Evolutionary conservation across 2,888 invertebrate species (phyloP).

Genomic region (Stomorhina lunata): DNA sequence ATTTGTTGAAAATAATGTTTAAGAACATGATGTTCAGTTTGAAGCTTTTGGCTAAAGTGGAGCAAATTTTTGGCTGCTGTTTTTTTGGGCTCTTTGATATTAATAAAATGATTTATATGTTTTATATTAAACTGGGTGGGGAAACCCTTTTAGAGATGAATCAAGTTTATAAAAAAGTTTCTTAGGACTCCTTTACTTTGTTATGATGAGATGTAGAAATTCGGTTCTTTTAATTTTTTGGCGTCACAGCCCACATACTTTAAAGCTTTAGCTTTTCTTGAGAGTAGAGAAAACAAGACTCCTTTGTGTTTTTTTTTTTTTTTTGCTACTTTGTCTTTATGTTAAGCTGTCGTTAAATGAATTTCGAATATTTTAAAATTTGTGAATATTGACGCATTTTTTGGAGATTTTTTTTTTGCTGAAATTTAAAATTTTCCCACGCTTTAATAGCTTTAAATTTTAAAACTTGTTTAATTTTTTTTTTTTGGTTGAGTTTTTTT

Average conservation of each 20-base stretch:
- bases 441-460: conserved; percentile 45
- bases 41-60: conserved; percentile 69
- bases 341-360: conserved; percentile 64
- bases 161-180: conserved; percentile 42
- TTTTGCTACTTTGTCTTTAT: too few species aligned
- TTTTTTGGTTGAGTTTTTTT: not conserved
- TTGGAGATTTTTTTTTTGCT: not conserved
- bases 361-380: conserved; percentile 57
- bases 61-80: conserved; percentile 65
- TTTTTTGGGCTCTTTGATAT: conserved; percentile 3
- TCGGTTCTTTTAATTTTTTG: conserved; percentile 68
- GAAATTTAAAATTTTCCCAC: conserved; percentile 59
- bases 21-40: too few species aligned
- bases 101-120: conserved; percentile 65
- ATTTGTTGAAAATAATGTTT: too few species aligned
- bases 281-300: not conserved
- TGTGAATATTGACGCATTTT: conserved; percentile 59
- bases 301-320: conserved; percentile 19
- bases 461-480: conserved; percentile 30
- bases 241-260: conserved; percentile 75
- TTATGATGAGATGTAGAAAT: conserved; percentile 40
- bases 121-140: conserved; percentile 67
- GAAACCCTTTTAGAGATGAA: conserved; percentile 67
- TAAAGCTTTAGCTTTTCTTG: conserved; percentile 2
- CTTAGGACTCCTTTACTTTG: conserved; percentile 18